phyloP scores from a whole-genome alignment of 2,797 vertebrate genomes.

The Melanotaenia trifasciata region DNA sequence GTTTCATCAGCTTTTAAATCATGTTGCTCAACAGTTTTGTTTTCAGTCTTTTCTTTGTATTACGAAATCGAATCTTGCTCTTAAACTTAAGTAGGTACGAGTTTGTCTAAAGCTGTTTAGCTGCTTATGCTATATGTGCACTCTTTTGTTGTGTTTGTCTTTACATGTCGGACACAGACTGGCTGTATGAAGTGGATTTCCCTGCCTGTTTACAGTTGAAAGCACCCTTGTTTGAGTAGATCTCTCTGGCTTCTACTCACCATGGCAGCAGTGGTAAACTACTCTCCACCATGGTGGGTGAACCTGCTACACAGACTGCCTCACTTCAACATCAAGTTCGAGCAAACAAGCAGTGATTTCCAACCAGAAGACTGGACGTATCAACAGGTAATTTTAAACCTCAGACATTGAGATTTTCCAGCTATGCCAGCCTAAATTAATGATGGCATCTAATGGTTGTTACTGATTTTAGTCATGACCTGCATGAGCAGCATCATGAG shows the following conservation, averaged over 20 bases:
- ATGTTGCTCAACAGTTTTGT: neutral
- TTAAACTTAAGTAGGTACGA: neutral
- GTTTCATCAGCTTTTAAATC: neutral
- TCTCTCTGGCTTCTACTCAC: slow-evolving; percentile 31
- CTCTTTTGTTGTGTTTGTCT: slow-evolving; percentile 12
- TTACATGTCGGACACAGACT: slow-evolving; percentile 9
- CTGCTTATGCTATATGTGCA: neutral
- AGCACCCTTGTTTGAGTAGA: slow-evolving; percentile 41
- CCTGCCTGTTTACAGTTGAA: slow-evolving; percentile 38
- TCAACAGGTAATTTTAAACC: slow-evolving; percentile 87
- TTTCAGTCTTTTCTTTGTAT: too few species aligned
- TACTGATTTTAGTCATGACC: neutral
- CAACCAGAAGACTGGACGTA: slow-evolving; percentile 90
- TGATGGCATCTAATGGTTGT: neutral
- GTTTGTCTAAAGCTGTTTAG: neutral
- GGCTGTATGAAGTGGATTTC: slow-evolving; percentile 39
- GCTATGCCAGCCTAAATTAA: accelerated
- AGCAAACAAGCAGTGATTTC: slow-evolving; percentile 90
- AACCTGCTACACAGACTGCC: slow-evolving; percentile 93
- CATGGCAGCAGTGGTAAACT: slow-evolving; percentile 93
- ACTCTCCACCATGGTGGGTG: slow-evolving; percentile 96
- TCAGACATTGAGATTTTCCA: neutral
- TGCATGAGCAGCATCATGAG: neutral
- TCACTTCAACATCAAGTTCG: slow-evolving; percentile 90
- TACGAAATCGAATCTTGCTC: neutral